Evolutionary conservation across 2,797 vertebrate genomes (phyloP).

Genomic region (Saxicola maurus): DNA sequence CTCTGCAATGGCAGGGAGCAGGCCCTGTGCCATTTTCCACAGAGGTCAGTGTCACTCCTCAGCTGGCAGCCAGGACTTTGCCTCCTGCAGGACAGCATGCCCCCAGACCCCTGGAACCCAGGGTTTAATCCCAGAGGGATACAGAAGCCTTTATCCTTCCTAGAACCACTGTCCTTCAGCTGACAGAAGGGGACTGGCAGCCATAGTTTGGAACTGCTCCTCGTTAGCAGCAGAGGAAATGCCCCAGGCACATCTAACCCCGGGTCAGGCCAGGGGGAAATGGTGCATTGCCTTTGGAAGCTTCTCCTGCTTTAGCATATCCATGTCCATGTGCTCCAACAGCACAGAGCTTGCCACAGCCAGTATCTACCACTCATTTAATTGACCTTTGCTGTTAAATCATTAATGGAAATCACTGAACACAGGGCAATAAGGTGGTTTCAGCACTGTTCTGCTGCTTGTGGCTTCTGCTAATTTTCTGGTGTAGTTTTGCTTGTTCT

Average conservation of each 20-base stretch:
- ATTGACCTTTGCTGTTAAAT: conserved; percentile 10
- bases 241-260: not conserved
- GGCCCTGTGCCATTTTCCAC: not conserved
- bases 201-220: not conserved
- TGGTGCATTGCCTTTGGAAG: not conserved
- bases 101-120: not conserved
- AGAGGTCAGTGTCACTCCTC: not conserved
- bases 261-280: not conserved
- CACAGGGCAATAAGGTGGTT: not conserved
- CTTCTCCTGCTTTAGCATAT: not conserved
- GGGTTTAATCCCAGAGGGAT: not conserved
- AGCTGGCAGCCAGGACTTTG: not conserved
- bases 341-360: not conserved
- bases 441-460: not conserved
- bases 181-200: not conserved
- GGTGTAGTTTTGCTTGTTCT: not conserved
- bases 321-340: not conserved
- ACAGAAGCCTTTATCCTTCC: not conserved
- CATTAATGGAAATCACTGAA: not conserved
- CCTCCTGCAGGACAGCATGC: not conserved
- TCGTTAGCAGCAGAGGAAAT: not conserved
- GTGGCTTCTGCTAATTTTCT: conserved; percentile 12
- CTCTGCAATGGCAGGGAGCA: not conserved
- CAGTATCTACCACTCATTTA: not conserved
- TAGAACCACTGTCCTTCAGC: not conserved